These are phyloP conservation scores for Molothrus aeneus DNA, from an alignment of 2,797 vertebrate species.

Conservation along the genomic window DNA sequence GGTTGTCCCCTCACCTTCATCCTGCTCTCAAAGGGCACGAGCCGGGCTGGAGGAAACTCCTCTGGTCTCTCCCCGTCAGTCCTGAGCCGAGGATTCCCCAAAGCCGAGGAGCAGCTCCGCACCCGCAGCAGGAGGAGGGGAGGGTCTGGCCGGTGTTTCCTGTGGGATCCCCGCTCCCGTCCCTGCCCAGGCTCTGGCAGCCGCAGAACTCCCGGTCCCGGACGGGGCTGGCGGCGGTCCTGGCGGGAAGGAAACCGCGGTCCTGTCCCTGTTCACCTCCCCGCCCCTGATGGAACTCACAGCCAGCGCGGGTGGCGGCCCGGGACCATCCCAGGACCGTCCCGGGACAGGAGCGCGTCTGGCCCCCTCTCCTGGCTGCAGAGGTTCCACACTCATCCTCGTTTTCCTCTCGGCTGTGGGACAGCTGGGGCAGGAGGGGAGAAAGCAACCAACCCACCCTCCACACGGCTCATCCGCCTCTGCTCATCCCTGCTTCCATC, in stretches of 20 bases:
- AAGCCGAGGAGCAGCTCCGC: neutral
- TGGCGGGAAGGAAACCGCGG: accelerated
- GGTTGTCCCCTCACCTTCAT: neutral
- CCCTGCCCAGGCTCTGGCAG: accelerated
- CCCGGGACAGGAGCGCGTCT: neutral
- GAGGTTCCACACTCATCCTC: accelerated
- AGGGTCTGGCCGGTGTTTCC: neutral
- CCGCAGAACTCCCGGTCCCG: neutral
- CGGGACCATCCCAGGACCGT: neutral
- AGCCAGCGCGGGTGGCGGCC: neutral
- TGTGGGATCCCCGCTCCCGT: accelerated
- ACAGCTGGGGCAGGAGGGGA: neutral
- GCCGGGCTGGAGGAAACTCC: neutral
- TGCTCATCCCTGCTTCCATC: neutral
- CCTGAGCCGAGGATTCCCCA: neutral
- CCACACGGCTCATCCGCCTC: accelerated
- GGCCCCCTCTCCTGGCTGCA: slow-evolving; percentile 8
- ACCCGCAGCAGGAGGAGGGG: neutral
- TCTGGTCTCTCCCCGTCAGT: accelerated
- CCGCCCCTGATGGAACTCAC: neutral
- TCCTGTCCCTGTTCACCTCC: no score
- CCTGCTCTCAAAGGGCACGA: accelerated
- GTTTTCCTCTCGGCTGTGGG: accelerated
- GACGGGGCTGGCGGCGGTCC: neutral
- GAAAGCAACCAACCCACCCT: neutral